phyloP scores from a whole-genome alignment of 2,113 vertebrate species.

The Chionodraco myersi region DNA sequence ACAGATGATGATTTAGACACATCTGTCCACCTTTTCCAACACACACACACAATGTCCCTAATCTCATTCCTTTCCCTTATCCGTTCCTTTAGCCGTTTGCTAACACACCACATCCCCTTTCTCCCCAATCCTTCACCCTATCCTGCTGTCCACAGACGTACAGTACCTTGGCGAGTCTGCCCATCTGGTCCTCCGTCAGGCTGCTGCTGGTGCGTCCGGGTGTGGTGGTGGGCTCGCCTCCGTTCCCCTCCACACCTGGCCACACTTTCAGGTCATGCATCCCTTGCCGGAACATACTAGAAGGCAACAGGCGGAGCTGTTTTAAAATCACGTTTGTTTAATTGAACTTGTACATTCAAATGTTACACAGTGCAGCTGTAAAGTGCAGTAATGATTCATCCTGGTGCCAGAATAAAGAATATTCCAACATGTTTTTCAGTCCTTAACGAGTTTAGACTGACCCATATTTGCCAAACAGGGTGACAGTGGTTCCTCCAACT shows the following conservation, averaged over 20 bases:
- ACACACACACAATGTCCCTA: constrained; percentile 9
- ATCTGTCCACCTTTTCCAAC: constrained; percentile 8
- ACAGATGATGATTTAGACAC: constrained; percentile 81
- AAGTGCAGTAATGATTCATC: background rate
- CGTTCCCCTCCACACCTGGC: constrained; percentile 96
- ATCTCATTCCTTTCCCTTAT: background rate
- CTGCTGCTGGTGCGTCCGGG: constrained; percentile 96
- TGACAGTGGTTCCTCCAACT: constrained; percentile 96
- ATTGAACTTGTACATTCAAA: background rate
- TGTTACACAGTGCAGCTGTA: background rate
- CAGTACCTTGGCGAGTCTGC: constrained; percentile 95
- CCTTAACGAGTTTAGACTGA: constrained; percentile 60
- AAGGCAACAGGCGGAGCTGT: background rate
- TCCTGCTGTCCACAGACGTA: background rate
- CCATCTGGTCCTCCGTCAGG: constrained; percentile 96
- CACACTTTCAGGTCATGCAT: constrained; percentile 99
- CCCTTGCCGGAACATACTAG: constrained; percentile 97
- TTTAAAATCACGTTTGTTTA: background rate
- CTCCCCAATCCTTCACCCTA: background rate
- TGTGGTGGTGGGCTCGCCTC: constrained; percentile 92
- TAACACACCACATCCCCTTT: background rate
- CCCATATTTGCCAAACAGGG: constrained; percentile 98
- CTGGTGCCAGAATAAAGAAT: background rate
- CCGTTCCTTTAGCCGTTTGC: background rate
- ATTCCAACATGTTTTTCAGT: background rate